These are phyloP conservation scores for Drosophila putrida DNA, from an alignment of 2,888 invertebrate species.

Conservation along the genomic window DNA sequence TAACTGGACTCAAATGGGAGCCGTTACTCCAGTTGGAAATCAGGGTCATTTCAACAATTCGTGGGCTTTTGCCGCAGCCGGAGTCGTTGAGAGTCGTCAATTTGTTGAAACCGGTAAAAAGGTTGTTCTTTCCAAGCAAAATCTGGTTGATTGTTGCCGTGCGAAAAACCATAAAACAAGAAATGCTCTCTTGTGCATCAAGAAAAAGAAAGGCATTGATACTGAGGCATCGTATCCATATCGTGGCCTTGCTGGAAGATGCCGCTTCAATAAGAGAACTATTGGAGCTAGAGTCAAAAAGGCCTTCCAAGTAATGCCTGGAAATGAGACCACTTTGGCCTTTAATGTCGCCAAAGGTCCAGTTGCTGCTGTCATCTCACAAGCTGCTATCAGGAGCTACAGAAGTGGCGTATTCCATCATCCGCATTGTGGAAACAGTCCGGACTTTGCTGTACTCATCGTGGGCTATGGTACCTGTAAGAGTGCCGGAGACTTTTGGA, in stretches of 20 bases:
- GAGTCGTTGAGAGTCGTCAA: conserved; percentile 30
- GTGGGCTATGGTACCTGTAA: conserved; percentile 38
- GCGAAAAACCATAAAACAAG: rapidly evolving
- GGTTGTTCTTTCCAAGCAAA: conserved; percentile 37
- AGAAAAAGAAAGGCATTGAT: conserved; percentile 18
- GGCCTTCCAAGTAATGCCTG: not conserved
- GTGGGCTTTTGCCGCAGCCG: conserved; percentile 51
- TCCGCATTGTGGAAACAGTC: not conserved
- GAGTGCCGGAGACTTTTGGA: conserved; percentile 36
- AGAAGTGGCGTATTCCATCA: conserved; percentile 24
- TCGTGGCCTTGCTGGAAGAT: conserved; percentile 17
- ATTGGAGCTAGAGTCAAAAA: conserved; percentile 11
- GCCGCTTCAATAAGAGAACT: not conserved
- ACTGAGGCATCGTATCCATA: conserved; percentile 38
- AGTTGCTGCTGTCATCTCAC: conserved; percentile 36
- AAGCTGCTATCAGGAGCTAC: conserved; percentile 8
- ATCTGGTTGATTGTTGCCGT: conserved; percentile 34
- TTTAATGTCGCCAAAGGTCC: conserved; percentile 18
- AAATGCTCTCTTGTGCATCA: conserved; percentile 1
- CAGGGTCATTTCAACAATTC: conserved; percentile 39
- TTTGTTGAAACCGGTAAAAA: conserved; percentile 17
- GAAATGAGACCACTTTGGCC: conserved; percentile 29
- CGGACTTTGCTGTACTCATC: conserved; percentile 33
- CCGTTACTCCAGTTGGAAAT: conserved; percentile 29
- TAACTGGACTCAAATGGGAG: conserved; percentile 39